Evolutionary conservation across 2,797 vertebrate species (phyloP), one percentile per base, ranked within the genome.

Genomic region (Balearica regulorum): DNA sequence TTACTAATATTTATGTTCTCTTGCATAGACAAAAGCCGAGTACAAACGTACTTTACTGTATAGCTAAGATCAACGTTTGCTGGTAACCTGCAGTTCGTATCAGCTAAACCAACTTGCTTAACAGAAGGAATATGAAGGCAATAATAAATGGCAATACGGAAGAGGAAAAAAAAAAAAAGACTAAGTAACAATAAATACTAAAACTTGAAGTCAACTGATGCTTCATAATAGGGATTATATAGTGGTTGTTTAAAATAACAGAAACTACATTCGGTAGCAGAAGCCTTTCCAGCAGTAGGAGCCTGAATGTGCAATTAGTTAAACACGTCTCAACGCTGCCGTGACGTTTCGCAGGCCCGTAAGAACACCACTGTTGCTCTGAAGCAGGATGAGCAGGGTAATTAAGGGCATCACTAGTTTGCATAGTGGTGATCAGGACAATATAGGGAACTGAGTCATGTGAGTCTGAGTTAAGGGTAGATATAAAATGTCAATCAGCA

Each of bases 91-190:
- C 28, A 64, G 64, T 16, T 83, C 83, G 68, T 35, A 65, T 35
- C 76, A 76, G 54, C 43, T 65, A 82, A 90, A 90, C 28, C 39
- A 49, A 7, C 35, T 31, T 65, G 61, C 39, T 76, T 35, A 80
- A 70, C 65, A 84, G 43, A 91, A 76, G 48, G 39, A 13, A 79
- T 58, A 16, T 1, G 1, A 91, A 82, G 39, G 62, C 43, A 72
- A 35, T 29, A 76, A 80, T 57, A 78, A 72, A 62, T 15, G 37
- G 41, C 57, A 87, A 75, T 25, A 46, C 8, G 61, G 71, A 58
- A 66, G 12, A 9, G 6, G 0, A 9, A 1, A 3, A 4, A 5
- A 18, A 75, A 13, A 48, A 44, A 19, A 16, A 64, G 6, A 62
- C 4, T 8, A 76, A 60, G 21, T 61, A 54, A 75, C 22, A 90